A percentile compares a stretch with the other conserved stretches of the same genome.
Conservation (phyloP, 2,888 invertebrate species). For the Boloria euphrosyne region DNA sequence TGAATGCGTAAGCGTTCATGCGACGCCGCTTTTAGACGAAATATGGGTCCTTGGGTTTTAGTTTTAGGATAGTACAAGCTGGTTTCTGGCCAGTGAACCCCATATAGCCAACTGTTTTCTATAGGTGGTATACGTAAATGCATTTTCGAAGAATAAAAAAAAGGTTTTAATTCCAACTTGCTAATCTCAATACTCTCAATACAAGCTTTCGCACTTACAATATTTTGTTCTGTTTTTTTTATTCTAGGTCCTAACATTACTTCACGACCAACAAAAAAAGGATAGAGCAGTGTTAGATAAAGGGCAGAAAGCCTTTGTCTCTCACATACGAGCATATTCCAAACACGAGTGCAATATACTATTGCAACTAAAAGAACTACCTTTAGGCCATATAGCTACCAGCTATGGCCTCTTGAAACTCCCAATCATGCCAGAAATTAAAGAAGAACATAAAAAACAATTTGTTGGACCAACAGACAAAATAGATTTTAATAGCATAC, state of each 20-base stretch:
- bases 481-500: slow-evolving; percentile 88
- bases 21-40: too few relatives aligned
- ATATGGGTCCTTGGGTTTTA: too few relatives aligned
- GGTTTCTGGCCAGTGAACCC: too few relatives aligned
- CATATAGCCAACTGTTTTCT: too few relatives aligned
- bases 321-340: slow-evolving; percentile 95
- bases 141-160: too few relatives aligned
- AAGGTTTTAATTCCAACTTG: too few relatives aligned
- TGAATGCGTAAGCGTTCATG: too few relatives aligned
- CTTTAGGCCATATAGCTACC: slow-evolving; percentile 89
- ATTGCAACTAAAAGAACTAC: slow-evolving; percentile 92
- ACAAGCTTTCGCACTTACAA: too few relatives aligned
- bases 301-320: slow-evolving; percentile 96
- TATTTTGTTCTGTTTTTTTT: background rate
- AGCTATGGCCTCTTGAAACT: slow-evolving; percentile 95
- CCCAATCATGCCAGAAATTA: slow-evolving; percentile 97
- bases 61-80: too few relatives aligned
- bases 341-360: slow-evolving; percentile 98
- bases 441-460: slow-evolving; percentile 80
- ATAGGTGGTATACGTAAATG: too few relatives aligned
- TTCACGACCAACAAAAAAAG: slow-evolving; percentile 84
- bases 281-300: slow-evolving; percentile 93
- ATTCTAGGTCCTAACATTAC: slow-evolving; percentile 75
- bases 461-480: slow-evolving; percentile 75
- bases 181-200: too few relatives aligned